Conservation (phyloP, 2,113 vertebrate species). For the Oceanodroma tethys region DNA sequence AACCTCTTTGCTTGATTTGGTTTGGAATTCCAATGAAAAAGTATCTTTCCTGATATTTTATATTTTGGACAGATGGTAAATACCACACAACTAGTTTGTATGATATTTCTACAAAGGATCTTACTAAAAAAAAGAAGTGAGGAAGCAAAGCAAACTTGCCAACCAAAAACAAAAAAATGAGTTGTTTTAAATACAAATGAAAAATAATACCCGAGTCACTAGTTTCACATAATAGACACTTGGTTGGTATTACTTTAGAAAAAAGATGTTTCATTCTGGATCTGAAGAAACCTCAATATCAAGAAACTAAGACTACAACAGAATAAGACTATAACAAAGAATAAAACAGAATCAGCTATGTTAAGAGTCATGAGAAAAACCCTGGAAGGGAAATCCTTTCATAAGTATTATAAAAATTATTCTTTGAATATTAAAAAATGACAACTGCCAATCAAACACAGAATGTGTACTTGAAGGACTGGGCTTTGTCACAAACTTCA, state of each 20-base stretch:
- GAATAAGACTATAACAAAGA: background rate
- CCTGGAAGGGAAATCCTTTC: background rate
- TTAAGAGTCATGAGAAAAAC: background rate
- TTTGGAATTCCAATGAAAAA: background rate
- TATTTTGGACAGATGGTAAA: background rate
- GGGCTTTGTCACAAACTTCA: background rate
- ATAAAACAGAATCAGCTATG: background rate
- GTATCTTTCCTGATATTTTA: background rate
- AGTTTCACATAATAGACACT: background rate
- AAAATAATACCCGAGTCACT: background rate
- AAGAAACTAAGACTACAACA: background rate
- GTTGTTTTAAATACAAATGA: background rate
- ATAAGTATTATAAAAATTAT: background rate
- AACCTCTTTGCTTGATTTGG: background rate
- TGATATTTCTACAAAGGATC: background rate
- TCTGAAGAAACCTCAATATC: background rate
- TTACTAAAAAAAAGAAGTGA: background rate
- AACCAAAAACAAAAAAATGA: background rate
- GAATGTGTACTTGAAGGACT: fast-evolving
- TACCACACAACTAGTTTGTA: background rate
- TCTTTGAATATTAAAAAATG: background rate
- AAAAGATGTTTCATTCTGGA: background rate
- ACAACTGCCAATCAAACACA: background rate
- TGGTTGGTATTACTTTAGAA: background rate
- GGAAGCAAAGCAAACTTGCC: background rate